phyloP scores from a whole-genome alignment of 2,113 vertebrate species.

The Etheostoma spectabile region DNA sequence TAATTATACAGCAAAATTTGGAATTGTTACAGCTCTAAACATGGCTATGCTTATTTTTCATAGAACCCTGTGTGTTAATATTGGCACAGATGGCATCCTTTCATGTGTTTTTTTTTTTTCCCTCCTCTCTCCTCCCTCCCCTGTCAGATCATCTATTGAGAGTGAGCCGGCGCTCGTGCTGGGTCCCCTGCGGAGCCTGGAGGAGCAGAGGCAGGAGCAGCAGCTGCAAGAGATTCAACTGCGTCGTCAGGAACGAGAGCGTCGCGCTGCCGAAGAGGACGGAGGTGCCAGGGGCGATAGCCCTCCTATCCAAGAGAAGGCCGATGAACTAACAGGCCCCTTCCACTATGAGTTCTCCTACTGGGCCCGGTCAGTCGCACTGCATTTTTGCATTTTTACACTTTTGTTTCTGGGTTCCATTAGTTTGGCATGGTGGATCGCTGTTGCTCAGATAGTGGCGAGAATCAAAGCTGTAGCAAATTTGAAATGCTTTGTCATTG shows the following conservation, averaged over 20 bases:
- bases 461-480: too few relatives aligned
- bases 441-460: too few relatives aligned
- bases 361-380: constrained; percentile 91
- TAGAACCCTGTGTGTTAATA: background rate
- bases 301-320: constrained; percentile 91
- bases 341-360: constrained; percentile 97
- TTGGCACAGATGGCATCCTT: background rate
- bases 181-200: constrained; percentile 90
- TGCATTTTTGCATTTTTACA: background rate
- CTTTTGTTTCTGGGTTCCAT: background rate
- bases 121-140: background rate
- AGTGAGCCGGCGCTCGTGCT: constrained; percentile 97
- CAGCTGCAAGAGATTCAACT: constrained; percentile 93
- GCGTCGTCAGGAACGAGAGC: constrained; percentile 91
- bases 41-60: background rate
- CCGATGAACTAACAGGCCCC: constrained; percentile 91
- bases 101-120: too few relatives aligned
- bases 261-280: constrained; percentile 80
- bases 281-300: constrained; percentile 80
- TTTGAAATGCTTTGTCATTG: too few relatives aligned
- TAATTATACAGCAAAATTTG: too few relatives aligned
- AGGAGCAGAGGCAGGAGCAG: constrained; percentile 93
- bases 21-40: too few relatives aligned
- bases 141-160: constrained; percentile 93
- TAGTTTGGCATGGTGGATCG: too few relatives aligned